These are phyloP conservation scores for Gorsachius goisagi DNA, from an alignment of 2,113 vertebrate species.

Conservation along the genomic window DNA sequence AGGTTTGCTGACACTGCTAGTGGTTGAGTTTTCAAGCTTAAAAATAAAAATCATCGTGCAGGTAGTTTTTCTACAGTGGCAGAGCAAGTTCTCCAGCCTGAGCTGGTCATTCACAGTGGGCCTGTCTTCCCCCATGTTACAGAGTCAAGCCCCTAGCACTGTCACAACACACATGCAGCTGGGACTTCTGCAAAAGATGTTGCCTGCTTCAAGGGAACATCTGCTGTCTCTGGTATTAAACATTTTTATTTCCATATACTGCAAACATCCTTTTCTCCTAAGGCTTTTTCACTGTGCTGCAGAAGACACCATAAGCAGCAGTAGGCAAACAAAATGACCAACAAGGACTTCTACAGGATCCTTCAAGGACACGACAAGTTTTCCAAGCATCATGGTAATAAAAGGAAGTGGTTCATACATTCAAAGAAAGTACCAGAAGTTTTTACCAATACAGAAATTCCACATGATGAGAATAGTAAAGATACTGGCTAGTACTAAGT, in stretches of 20 bases:
- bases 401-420: neutral
- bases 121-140: neutral
- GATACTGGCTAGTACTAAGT: neutral
- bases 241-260: neutral
- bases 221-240: neutral
- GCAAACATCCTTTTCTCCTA: neutral
- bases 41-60: neutral
- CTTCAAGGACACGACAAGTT: neutral
- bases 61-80: neutral
- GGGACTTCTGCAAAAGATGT: neutral
- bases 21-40: neutral
- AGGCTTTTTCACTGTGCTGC: neutral
- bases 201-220: neutral
- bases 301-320: neutral
- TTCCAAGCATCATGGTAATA: neutral
- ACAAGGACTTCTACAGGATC: neutral
- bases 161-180: fast-evolving
- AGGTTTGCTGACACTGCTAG: neutral
- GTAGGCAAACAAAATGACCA: neutral
- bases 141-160: neutral
- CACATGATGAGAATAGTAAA: neutral
- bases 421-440: neutral
- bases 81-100: neutral
- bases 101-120: neutral
- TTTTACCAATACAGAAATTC: neutral